phyloP scores from a whole-genome alignment of 2,888 invertebrate genomes.

The Dysmachus trigonus region DNA sequence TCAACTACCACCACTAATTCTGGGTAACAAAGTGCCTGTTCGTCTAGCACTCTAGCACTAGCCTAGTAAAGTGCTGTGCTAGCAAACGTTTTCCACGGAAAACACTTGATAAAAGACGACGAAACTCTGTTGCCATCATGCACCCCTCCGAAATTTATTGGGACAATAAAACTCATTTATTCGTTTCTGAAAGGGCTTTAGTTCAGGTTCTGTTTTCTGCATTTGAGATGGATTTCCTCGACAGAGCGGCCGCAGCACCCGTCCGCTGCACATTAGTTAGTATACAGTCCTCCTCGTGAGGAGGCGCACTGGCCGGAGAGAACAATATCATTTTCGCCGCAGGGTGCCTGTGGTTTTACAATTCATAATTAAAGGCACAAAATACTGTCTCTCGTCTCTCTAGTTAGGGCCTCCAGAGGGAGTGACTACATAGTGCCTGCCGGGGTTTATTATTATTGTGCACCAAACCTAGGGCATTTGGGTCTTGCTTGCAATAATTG shows the following conservation, averaged over 20 bases:
- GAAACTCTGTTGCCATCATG: neutral
- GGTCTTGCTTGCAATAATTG: neutral
- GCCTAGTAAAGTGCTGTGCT: neutral
- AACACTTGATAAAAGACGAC: neutral
- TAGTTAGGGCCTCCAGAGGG: no score
- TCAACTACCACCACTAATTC: neutral
- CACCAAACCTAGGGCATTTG: neutral
- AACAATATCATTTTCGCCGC: neutral
- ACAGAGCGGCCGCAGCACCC: neutral
- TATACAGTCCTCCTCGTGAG: neutral
- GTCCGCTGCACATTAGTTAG: neutral
- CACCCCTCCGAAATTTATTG: neutral
- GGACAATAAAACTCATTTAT: neutral
- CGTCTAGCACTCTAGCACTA: no score
- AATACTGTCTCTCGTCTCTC: neutral
- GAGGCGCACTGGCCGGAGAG: neutral
- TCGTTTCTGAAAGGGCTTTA: neutral
- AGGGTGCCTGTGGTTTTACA: slow-evolving; percentile 5
- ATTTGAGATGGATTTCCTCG: neutral
- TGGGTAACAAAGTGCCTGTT: neutral
- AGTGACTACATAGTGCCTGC: neutral
- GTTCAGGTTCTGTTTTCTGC: neutral
- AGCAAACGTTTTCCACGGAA: neutral
- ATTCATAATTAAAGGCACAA: neutral
- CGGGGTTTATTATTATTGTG: neutral